A percentile compares a stretch with the other conserved stretches of the same genome.
phyloP scores from a whole-genome alignment of 2,888 invertebrate genomes.

The Parnassius orleans region DNA sequence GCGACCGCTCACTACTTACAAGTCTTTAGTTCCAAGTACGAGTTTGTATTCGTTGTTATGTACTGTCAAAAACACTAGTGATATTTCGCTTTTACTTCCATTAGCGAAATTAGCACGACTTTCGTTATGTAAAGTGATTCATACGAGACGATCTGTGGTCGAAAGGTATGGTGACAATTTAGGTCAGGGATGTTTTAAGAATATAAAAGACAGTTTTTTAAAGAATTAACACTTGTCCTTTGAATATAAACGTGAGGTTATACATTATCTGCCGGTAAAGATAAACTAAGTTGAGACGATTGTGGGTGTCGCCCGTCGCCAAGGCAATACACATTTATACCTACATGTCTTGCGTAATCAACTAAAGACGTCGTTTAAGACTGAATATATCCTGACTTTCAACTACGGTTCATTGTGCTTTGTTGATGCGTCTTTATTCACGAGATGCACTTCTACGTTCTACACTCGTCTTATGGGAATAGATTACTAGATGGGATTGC shows the following conservation, averaged over 20 bases:
- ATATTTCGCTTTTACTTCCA: conserved; percentile 4
- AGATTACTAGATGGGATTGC: conserved; percentile 3
- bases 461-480: conserved; percentile 4
- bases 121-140: conserved; percentile 17
- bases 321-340: conserved; percentile 37
- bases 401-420: conserved; percentile 64
- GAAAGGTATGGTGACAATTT: conserved; percentile 43
- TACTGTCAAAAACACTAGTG: conserved; percentile 4
- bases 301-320: conserved; percentile 66
- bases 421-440: conserved; percentile 30
- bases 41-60: conserved; percentile 18
- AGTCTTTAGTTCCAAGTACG: conserved; percentile 18
- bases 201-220: no score
- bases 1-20: conserved; percentile 37
- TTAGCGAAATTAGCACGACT: conserved; percentile 9
- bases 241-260: conserved; percentile 55
- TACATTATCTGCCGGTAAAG: conserved; percentile 63
- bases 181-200: conserved; percentile 47
- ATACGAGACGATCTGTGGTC: not conserved
- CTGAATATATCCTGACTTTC: conserved; percentile 63
- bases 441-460: not conserved
- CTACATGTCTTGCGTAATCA: conserved; percentile 65
- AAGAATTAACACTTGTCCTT: conserved; percentile 50
- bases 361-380: conserved; percentile 46
- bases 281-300: conserved; percentile 57